A percentile compares a stretch with the other conserved stretches of the same genome.
Conservation (phyloP, 1,140 invertebrate genomes). For the Bombus cullumanus region DNA sequence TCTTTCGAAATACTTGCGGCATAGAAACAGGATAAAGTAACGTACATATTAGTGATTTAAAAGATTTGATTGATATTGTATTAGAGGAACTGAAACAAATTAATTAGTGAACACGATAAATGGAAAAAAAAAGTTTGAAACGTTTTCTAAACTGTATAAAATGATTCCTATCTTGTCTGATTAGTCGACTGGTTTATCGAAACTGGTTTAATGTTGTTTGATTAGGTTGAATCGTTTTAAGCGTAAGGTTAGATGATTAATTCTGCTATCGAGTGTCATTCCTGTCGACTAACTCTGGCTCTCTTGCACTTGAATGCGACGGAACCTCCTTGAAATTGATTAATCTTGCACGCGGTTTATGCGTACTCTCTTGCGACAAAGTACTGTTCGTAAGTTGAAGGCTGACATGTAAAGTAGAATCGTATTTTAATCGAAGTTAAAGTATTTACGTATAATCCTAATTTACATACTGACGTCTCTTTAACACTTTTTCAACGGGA, state of each 20-base stretch:
- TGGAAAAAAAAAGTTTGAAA: background rate
- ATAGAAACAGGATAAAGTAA: too few relatives aligned
- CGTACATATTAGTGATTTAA: too few relatives aligned
- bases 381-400: background rate
- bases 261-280: background rate
- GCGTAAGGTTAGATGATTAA: background rate
- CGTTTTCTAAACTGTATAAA: background rate
- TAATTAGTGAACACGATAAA: background rate
- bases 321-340: background rate
- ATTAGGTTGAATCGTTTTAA: background rate
- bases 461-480: too few relatives aligned
- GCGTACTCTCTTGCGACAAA: background rate
- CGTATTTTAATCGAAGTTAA: background rate
- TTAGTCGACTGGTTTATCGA: background rate
- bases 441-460: background rate
- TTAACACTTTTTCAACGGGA: too few relatives aligned
- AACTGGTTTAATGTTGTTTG: background rate
- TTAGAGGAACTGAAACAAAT: background rate
- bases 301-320: background rate
- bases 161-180: background rate
- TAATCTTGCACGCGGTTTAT: background rate
- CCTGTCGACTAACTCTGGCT: background rate
- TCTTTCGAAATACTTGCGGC: background rate
- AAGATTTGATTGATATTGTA: too few relatives aligned
- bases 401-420: background rate